These are phyloP conservation scores for Rhogogaster chlorosoma DNA, from an alignment of 2,888 invertebrate genomes.

Conservation along the genomic window DNA sequence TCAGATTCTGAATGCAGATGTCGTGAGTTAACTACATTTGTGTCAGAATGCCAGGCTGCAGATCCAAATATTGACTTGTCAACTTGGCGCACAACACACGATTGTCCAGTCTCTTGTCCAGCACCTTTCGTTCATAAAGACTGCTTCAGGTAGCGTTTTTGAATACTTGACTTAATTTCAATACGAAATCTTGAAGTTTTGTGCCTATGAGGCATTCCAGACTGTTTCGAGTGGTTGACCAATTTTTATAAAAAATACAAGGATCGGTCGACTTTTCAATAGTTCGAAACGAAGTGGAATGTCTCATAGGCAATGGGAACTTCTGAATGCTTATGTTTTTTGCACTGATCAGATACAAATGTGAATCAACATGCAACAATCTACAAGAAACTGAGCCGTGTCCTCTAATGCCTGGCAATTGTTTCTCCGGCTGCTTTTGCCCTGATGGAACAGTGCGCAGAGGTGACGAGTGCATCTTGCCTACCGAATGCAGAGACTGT, in stretches of 20 bases:
- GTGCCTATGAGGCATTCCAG: too few species aligned
- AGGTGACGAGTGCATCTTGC: constrained; percentile 85
- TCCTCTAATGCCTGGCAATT: constrained; percentile 83
- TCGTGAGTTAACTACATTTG: constrained; percentile 84
- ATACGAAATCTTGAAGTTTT: neutral
- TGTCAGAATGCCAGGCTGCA: constrained; percentile 86
- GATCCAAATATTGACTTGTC: constrained; percentile 83
- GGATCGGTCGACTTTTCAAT: too few species aligned
- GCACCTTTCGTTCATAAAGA: constrained; percentile 90
- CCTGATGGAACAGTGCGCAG: constrained; percentile 86
- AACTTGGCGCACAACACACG: constrained; percentile 85
- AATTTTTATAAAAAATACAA: too few species aligned
- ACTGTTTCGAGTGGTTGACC: too few species aligned
- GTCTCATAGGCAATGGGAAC: neutral
- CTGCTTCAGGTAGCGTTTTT: constrained; percentile 84
- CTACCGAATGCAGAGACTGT: constrained; percentile 89
- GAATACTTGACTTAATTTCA: neutral
- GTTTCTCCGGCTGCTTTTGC: constrained; percentile 92
- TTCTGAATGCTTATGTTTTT: neutral
- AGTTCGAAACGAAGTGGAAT: too few species aligned
- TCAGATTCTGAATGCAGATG: constrained; percentile 83
- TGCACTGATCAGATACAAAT: constrained; percentile 76
- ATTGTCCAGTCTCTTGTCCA: constrained; percentile 87
- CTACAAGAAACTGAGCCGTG: constrained; percentile 82
- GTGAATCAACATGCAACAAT: constrained; percentile 88